phyloP scores from a whole-genome alignment of 2,113 vertebrate species.

The Carlito syrichta region DNA sequence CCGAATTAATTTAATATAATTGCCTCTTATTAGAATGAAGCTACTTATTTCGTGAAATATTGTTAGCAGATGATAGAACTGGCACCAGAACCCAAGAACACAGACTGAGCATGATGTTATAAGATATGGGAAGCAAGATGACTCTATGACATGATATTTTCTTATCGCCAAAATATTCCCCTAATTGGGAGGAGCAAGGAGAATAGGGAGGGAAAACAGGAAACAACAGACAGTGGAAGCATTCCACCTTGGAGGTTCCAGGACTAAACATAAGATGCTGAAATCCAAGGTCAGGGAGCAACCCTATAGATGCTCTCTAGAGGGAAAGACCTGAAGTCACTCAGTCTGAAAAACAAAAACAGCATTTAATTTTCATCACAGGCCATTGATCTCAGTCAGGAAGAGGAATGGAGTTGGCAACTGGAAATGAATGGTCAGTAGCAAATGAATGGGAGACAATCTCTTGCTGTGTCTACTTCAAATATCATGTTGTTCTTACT shows the following conservation, averaged over 20 bases:
- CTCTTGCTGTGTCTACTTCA: not conserved
- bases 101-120: not conserved
- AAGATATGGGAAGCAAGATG: too few species aligned
- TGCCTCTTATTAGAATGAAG: not conserved
- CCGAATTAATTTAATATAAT: not conserved
- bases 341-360: not conserved
- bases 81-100: not conserved
- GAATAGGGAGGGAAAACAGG: too few species aligned
- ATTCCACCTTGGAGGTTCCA: not conserved
- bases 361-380: not conserved
- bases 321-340: not conserved
- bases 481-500: not conserved
- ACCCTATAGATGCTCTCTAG: not conserved
- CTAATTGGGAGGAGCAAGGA: not conserved
- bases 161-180: accelerated
- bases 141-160: accelerated
- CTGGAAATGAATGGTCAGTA: not conserved
- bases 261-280: not conserved
- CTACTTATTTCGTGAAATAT: not conserved
- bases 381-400: not conserved
- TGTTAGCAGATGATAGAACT: not conserved
- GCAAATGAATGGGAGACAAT: not conserved
- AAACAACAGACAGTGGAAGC: accelerated
- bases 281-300: not conserved
- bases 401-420: not conserved